Conservation (phyloP, 2,113 vertebrate genomes). For the Desmodus rotundus region DNA sequence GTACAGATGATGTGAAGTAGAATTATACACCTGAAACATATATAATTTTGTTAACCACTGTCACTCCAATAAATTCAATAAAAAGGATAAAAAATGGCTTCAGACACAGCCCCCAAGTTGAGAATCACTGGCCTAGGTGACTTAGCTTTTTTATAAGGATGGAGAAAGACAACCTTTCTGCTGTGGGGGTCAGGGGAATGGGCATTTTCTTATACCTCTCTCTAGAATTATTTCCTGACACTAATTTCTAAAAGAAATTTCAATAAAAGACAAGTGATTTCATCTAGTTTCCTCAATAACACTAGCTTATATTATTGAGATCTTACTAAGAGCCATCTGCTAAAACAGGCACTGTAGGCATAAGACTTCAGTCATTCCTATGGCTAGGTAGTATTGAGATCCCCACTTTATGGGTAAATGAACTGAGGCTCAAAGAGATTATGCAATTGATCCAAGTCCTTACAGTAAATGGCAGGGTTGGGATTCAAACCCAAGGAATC, state of each 20-base stretch:
- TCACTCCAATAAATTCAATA: no score
- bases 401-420: background rate
- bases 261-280: background rate
- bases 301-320: background rate
- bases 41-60: no score
- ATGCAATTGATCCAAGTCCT: background rate
- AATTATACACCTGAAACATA: no score
- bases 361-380: background rate
- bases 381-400: background rate
- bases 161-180: background rate
- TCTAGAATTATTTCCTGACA: background rate
- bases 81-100: background rate
- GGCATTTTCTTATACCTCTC: no score
- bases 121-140: background rate
- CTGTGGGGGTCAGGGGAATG: background rate
- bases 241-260: background rate
- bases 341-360: background rate
- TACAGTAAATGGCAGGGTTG: background rate
- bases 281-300: background rate
- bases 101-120: background rate
- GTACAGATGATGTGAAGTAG: no score
- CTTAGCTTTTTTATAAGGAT: background rate
- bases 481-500: background rate
- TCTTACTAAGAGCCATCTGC: background rate
- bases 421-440: background rate